Percentiles rank a stretch among this genome's conserved stretches.
Evolutionary conservation across 1,140 invertebrate genomes (phyloP).

Genomic region (Augochlora pura): DNA sequence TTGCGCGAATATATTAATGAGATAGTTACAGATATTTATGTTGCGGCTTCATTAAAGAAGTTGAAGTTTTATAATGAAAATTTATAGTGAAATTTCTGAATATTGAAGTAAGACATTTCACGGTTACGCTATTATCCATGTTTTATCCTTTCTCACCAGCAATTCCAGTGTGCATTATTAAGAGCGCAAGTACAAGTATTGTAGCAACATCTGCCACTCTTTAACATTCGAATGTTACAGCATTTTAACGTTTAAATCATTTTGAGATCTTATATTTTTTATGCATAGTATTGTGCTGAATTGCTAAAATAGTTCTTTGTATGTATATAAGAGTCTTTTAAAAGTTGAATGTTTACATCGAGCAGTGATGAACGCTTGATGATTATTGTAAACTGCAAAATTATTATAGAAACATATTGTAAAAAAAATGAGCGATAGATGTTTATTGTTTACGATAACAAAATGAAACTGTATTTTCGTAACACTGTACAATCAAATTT

Average conservation of each 20-base stretch:
- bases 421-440: conserved; percentile 43
- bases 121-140: conserved; percentile 34
- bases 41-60: conserved; percentile 21
- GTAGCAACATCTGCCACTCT: conserved; percentile 38
- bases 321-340: conserved; percentile 38
- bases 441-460: conserved; percentile 52
- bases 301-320: conserved; percentile 48
- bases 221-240: conserved; percentile 32
- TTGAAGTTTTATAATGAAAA: conserved; percentile 8
- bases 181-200: conserved; percentile 24
- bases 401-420: conserved; percentile 38
- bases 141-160: conserved; percentile 23
- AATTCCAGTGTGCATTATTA: conserved; percentile 42
- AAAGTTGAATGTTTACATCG: conserved; percentile 31
- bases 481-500: conserved; percentile 62
- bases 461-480: conserved; percentile 69
- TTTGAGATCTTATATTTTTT: conserved; percentile 47
- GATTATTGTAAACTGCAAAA: conserved; percentile 53
- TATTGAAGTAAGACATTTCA: background rate
- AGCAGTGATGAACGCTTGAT: conserved; percentile 26
- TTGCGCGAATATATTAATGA: background rate
- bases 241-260: conserved; percentile 33
- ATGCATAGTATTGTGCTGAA: conserved; percentile 36
- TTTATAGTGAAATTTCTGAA: background rate
- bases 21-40: conserved; percentile 21